A percentile compares a stretch with the other conserved stretches of the same genome.
phyloP scores from a whole-genome alignment of 1,140 invertebrate species.

The Periplaneta americana region DNA sequence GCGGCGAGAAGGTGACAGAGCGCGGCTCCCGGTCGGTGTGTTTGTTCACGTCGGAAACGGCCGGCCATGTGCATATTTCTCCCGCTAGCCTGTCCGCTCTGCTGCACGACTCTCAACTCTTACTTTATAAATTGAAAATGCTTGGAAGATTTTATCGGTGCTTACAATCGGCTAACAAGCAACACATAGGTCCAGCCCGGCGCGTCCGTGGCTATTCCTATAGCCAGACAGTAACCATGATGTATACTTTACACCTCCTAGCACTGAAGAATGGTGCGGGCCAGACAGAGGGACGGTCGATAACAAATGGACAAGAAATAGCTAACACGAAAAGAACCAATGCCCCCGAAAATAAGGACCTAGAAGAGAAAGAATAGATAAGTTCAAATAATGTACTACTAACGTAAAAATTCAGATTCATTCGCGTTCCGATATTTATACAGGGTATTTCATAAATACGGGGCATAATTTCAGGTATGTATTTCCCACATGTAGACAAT shows the following conservation, averaged over 20 bases:
- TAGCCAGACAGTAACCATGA: neutral
- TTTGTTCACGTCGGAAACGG: no score
- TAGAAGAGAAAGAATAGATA: no score
- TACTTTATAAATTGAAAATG: slow-evolving; percentile 10
- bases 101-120: neutral
- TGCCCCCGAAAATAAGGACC: no score
- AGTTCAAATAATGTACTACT: no score
- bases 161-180: slow-evolving; percentile 10
- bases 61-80: neutral
- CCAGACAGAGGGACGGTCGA: no score
- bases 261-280: neutral
- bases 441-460: no score
- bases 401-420: no score
- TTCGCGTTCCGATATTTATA: no score
- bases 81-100: neutral
- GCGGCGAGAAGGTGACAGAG: neutral
- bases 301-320: no score
- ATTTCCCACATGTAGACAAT: no score
- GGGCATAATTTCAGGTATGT: no score
- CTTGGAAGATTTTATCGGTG: slow-evolving; percentile 3
- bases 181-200: neutral
- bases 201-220: neutral
- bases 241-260: neutral
- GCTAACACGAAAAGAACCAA: no score
- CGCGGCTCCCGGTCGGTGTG: neutral